These are phyloP conservation scores for Spheniscus humboldti DNA, from an alignment of 2,797 vertebrate species.

Conservation along the genomic window DNA sequence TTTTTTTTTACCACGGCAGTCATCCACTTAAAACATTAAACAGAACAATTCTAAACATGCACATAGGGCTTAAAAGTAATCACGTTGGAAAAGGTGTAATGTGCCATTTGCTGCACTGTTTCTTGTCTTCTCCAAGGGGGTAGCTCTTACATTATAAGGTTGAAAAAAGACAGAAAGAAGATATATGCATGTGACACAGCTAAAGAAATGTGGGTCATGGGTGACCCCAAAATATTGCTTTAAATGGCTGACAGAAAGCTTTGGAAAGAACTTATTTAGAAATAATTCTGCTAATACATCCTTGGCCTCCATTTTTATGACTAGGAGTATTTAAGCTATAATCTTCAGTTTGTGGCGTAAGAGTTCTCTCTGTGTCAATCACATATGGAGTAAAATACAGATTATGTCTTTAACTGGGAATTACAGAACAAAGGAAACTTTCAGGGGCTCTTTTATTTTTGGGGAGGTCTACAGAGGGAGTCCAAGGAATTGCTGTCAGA, in stretches of 20 bases:
- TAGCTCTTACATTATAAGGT: not conserved
- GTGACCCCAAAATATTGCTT: conserved; percentile 34
- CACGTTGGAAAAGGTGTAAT: not conserved
- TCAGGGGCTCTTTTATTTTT: not conserved
- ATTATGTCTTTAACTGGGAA: conserved; percentile 27
- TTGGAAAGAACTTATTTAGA: conserved; percentile 43
- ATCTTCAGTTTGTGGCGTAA: conserved; percentile 3
- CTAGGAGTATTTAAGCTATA: not conserved
- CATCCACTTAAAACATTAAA: not conserved
- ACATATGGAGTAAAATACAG: not conserved
- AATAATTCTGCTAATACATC: conserved; percentile 33
- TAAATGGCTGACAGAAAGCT: conserved; percentile 20
- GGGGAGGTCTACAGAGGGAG: not conserved
- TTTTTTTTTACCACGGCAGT: not conserved
- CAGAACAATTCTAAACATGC: not conserved
- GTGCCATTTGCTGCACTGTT: not conserved
- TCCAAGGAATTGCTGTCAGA: not conserved
- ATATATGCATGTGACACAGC: not conserved
- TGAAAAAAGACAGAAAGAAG: conserved; percentile 21
- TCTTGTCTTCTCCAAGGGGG: not conserved
- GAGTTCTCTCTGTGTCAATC: not conserved
- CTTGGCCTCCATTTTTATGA: not conserved
- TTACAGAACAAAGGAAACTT: conserved; percentile 37
- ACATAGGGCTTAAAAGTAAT: not conserved
- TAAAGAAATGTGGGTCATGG: conserved; percentile 3